Percentiles rank a stretch among this genome's conserved stretches.
phyloP scores from a whole-genome alignment of 2,113 vertebrate species.

The Chaetodon auriga region DNA sequence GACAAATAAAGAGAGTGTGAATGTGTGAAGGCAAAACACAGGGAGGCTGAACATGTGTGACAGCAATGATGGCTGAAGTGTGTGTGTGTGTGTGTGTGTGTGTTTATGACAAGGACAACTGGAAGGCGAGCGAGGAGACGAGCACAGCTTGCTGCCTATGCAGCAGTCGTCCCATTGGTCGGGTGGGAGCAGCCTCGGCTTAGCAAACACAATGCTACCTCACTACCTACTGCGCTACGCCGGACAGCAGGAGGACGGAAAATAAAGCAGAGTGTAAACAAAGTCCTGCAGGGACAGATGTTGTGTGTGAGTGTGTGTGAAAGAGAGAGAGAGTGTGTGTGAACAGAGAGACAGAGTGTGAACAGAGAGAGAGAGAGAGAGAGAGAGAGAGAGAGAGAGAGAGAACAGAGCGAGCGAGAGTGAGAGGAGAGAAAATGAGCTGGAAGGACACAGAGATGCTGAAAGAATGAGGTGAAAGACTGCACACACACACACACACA shows the following conservation, averaged over 20 bases:
- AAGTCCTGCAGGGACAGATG: slow-evolving; percentile 3
- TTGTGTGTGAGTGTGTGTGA: background rate
- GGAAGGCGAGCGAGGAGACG: slow-evolving; percentile 22
- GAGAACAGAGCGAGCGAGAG: no score
- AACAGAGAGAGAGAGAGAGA: background rate
- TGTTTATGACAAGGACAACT: slow-evolving; percentile 29
- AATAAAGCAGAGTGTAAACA: slow-evolving; percentile 20
- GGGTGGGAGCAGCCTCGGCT: background rate
- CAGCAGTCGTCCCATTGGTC: background rate
- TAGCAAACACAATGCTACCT: background rate
- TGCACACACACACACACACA: background rate
- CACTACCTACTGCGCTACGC: background rate
- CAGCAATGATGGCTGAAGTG: background rate
- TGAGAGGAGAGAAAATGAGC: background rate
- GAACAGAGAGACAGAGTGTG: background rate
- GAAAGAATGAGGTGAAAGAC: background rate
- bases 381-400: background rate
- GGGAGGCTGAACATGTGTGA: background rate
- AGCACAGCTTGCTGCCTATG: slow-evolving; percentile 5
- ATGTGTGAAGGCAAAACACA: background rate
- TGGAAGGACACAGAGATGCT: background rate
- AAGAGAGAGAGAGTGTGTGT: background rate
- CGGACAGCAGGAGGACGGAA: background rate
- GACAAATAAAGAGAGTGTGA: background rate
- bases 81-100: slow-evolving; percentile 3